These are phyloP conservation scores for Megastigmus dorsalis DNA, from an alignment of 2,888 invertebrate species.

Conservation along the genomic window DNA sequence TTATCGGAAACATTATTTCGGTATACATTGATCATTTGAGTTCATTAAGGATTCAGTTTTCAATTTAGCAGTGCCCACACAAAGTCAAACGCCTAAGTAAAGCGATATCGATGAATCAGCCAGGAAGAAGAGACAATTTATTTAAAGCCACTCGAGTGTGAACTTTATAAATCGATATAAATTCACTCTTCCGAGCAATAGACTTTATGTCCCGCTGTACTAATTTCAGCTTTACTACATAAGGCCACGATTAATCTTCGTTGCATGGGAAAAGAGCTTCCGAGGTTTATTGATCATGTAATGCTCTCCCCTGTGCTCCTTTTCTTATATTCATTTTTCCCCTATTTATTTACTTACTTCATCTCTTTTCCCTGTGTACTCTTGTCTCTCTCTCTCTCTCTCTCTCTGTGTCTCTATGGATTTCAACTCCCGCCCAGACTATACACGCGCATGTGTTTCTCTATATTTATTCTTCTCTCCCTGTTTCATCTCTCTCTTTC, in stretches of 20 bases:
- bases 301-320: slow-evolving; percentile 21
- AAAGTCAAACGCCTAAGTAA: not conserved
- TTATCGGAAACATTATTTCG: no score
- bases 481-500: slow-evolving; percentile 17
- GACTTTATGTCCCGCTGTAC: slow-evolving; percentile 24
- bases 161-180: slow-evolving; percentile 47
- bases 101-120: slow-evolving; percentile 28
- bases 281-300: slow-evolving; percentile 53
- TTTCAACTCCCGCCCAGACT: slow-evolving; percentile 15
- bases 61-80: not conserved
- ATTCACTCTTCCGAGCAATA: slow-evolving; percentile 34
- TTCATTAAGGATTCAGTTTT: slow-evolving; percentile 29
- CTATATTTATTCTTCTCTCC: slow-evolving; percentile 38
- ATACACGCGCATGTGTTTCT: slow-evolving; percentile 51
- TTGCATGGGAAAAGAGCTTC: slow-evolving; percentile 17
- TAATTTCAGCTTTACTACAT: slow-evolving; percentile 33
- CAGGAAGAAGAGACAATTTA: slow-evolving; percentile 11
- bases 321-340: slow-evolving; percentile 56
- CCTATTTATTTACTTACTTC: slow-evolving; percentile 53
- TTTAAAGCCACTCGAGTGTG: slow-evolving; percentile 11
- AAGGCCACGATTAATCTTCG: slow-evolving; percentile 51
- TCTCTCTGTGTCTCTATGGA: slow-evolving; percentile 21
- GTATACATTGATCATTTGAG: not conserved
- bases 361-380: slow-evolving; percentile 42
- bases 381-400: slow-evolving; percentile 46